Evolutionary conservation across 2,888 invertebrate species (phyloP), one percentile per base, ranked within the genome.

Genomic region (Dynastes hyllus): DNA sequence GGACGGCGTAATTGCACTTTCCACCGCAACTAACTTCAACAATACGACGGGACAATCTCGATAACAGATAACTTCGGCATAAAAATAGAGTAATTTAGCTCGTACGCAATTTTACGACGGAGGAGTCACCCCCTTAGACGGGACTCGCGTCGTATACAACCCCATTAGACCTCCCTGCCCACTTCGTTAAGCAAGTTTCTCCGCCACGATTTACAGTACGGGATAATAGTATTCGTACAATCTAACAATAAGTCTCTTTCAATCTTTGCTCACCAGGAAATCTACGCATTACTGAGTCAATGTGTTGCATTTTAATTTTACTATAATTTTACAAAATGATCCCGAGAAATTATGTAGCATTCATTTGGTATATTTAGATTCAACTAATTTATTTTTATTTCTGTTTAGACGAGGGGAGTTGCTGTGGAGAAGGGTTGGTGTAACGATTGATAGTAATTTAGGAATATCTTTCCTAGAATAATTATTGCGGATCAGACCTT

Each of bases 81-180:
- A 53, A 77, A 77, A 77, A 77, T 77, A 69, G 22, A 77, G 77
- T 67, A 77, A 77, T 77, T 77, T 77, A 67, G 67, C 2, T 67
- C 55, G 76, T 76, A 11, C 27, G 76, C 27, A 58, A 27, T 63
- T 61, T 50, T 63, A 65, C 61, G 45, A 32, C 63, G 63, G 40
- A n/a, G 55, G 55, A 75, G 27, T 75, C 75, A 69, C 65, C 77
- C 77, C 77, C 29, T 67, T 40, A 22, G 53, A n/a, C 67, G n/a
- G 29, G 22, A 40, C 27, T 37, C 58, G 58, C 55, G 45, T 6
- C 45, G 45, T 45, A 45, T 2, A 45, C 45, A 8, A 55, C 69
- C 51, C 69, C 76, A 76, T 76, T 76, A 76, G 63, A 63, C 27
- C 50, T 22, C 76, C 69, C 67, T 77, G 77, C 67, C 77, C 77